Base-by-base conservation (phyloP, 2,888 invertebrate species). In the Noctua comes region DNA sequence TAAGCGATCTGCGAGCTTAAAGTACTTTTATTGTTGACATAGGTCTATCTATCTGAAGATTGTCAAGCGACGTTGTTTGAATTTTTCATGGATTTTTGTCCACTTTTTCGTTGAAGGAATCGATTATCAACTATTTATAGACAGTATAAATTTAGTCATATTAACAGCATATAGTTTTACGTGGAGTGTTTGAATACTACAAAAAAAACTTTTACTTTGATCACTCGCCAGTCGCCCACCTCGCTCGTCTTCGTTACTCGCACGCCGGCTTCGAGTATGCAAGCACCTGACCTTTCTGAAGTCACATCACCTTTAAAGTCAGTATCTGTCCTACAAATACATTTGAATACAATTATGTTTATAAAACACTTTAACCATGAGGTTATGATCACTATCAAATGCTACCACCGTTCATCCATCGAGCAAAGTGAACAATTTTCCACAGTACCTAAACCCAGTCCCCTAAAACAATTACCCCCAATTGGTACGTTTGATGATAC, bases 391-490 rank as follows among this genome's bases (percentile, higher is more conserved):
- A 27, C n/a, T 21, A 57, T 54, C 18, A 27, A n/a, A 48, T n/a
- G 66, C 27, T 7, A 48, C 40, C 16, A 36, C 51, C 10, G 7
- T 36, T 59, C 16, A 78, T 54, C 18, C 62, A 80, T 71, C 43
- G 43, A 62, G 27, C 18, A 70, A 73, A 85, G 59, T 85, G 62
- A 82, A n/a, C 65, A 76, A 72, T 68, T 69, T 68, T 54, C 66
- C 36, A 68, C 36, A 73, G 27, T 16, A 68, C 36, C 72, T 46
- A 62, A n/a, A n/a, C n/a, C n/a, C n/a, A n/a, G n/a, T 48, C 31
- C 71, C 68, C 66, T n/a, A 86, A 82, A 86, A 70, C 84, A 86
- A 83, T 86, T 86, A 75, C 66, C 31, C 46, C 68, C 21, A 86
- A 84, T 70, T 66, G 77, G 36, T 82, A 74, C 46, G 48, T 81